Percentiles rank a stretch among this genome's conserved stretches.
Evolutionary conservation across 1,140 invertebrate species (phyloP).

Genomic region (Pseudomyrmex concolor): DNA sequence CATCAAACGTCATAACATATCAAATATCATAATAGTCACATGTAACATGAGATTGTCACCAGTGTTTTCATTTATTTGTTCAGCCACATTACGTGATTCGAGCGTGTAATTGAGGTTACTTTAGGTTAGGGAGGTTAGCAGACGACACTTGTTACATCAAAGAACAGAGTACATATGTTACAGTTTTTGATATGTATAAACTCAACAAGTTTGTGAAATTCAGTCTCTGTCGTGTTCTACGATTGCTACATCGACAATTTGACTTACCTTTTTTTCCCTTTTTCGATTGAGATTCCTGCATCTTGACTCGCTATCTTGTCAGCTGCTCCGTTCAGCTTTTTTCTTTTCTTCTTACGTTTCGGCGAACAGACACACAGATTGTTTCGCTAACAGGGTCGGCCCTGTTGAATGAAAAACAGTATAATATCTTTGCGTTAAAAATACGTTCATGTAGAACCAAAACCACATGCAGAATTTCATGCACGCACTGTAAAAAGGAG

Average conservation of each 20-base stretch:
- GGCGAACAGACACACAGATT: too few species aligned
- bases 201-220: neutral
- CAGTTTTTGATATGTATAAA: neutral
- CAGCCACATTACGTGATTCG: slow-evolving; percentile 24
- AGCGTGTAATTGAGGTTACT: slow-evolving; percentile 44
- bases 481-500: too few species aligned
- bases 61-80: neutral
- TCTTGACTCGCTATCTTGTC: slow-evolving; percentile 77
- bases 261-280: slow-evolving; percentile 80
- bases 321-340: slow-evolving; percentile 56
- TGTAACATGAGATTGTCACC: neutral
- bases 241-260: neutral
- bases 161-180: slow-evolving; percentile 22
- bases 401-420: too few species aligned
- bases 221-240: neutral
- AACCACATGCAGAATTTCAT: too few species aligned
- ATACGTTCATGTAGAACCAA: too few species aligned
- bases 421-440: too few species aligned
- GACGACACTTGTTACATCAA: slow-evolving; percentile 60
- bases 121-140: slow-evolving; percentile 47
- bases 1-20: neutral
- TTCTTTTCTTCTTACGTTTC: slow-evolving; percentile 3
- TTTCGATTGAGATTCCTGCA: slow-evolving; percentile 84
- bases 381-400: too few species aligned
- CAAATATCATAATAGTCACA: slow-evolving; percentile 11